Percentiles rank a stretch among this genome's conserved stretches.
Evolutionary conservation across 2,113 vertebrate species (phyloP).

Genomic region (Trichomycterus rosablanca): DNA sequence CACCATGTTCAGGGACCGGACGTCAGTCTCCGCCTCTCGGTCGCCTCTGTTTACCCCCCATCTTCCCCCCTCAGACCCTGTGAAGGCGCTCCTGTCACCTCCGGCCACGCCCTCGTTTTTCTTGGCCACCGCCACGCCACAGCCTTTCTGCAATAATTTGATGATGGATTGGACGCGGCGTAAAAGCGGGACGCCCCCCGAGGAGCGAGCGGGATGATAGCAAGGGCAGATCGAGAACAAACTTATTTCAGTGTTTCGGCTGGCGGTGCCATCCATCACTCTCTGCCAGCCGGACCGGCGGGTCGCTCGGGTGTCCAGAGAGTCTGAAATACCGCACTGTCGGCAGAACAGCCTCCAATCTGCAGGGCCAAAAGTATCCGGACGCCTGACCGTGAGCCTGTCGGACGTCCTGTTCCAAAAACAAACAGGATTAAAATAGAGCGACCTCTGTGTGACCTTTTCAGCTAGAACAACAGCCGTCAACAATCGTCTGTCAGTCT

Average conservation of each 20-base stretch:
- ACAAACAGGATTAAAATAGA: too few species aligned
- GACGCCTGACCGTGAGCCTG: too few species aligned
- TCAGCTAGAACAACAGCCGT: too few species aligned
- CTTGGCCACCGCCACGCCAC: slow-evolving; percentile 19
- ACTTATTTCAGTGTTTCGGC: slow-evolving; percentile 26
- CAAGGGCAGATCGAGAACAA: slow-evolving; percentile 37
- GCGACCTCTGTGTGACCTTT: too few species aligned
- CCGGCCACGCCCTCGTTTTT: slow-evolving; percentile 43
- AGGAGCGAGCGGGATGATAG: slow-evolving; percentile 27
- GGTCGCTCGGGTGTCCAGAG: neutral
- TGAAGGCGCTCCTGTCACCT: slow-evolving; percentile 44
- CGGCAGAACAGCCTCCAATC: too few species aligned
- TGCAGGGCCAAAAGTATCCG: too few species aligned
- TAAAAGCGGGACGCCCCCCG: slow-evolving; percentile 24
- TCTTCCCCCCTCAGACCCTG: slow-evolving; percentile 23
- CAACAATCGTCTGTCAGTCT: too few species aligned
- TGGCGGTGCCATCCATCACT: slow-evolving; percentile 32
- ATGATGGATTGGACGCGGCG: slow-evolving; percentile 50
- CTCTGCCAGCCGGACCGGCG: neutral
- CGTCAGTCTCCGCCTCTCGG: slow-evolving; percentile 32
- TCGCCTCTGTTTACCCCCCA: slow-evolving; percentile 27
- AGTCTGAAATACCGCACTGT: too few species aligned
- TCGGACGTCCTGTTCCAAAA: too few species aligned
- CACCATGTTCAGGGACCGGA: slow-evolving; percentile 37
- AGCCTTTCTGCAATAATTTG: slow-evolving; percentile 45